A percentile compares a stretch with the other conserved stretches of the same genome.
Conservation (phyloP, 2,888 invertebrate species). For the Orthonevra nobilis region DNA sequence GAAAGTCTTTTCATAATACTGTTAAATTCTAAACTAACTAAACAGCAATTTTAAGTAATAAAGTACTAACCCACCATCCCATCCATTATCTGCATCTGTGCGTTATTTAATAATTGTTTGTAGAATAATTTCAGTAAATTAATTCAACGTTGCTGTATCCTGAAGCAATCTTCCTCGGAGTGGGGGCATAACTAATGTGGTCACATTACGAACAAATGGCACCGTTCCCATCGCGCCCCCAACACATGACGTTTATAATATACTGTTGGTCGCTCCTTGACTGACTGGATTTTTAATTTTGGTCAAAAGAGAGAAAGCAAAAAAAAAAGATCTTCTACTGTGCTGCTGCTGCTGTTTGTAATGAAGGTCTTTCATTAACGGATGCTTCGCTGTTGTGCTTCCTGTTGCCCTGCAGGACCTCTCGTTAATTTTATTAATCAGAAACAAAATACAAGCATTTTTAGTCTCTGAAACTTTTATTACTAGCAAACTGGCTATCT, state of each 20-base stretch:
- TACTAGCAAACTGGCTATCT: no score
- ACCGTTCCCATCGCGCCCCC: slow-evolving; percentile 2
- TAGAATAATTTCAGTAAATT: slow-evolving; percentile 7
- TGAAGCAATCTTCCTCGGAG: not conserved
- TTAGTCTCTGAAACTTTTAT: no score
- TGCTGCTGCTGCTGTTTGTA: slow-evolving; percentile 3
- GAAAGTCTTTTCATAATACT: no score
- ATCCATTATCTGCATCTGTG: slow-evolving; percentile 1
- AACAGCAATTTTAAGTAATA: slow-evolving; percentile 9
- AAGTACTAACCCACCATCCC: not conserved
- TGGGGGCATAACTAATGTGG: slow-evolving; percentile 11
- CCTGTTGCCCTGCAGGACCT: not conserved
- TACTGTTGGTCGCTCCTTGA: not conserved
- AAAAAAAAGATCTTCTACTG: not conserved
- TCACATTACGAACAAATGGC: slow-evolving; percentile 25
- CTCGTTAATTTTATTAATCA: slow-evolving; percentile 12
- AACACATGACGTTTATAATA: slow-evolving; percentile 1
- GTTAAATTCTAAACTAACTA: no score
- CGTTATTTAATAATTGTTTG: slow-evolving; percentile 13
- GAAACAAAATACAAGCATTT: slow-evolving; percentile 5
- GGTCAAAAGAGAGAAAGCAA: not conserved
- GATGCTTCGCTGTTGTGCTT: no score
- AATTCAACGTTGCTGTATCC: slow-evolving; percentile 2
- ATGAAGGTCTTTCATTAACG: slow-evolving; percentile 1
- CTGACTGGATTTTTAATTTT: slow-evolving; percentile 13